These are phyloP conservation scores for Xestobium rufovillosum DNA, from an alignment of 2,888 invertebrate genomes.

Conservation along the genomic window DNA sequence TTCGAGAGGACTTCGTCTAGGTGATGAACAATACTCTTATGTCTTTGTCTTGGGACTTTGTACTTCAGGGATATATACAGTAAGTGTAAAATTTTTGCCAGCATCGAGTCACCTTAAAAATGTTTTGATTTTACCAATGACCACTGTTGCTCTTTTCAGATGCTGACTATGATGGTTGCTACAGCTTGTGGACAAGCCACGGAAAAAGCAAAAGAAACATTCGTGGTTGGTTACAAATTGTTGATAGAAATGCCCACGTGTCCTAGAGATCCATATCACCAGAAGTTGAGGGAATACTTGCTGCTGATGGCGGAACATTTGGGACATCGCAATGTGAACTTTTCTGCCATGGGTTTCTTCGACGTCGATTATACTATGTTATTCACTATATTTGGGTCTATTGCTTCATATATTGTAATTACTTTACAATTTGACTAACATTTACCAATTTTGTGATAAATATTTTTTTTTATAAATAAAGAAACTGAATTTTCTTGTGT, in stretches of 20 bases:
- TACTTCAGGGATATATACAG: too few relatives aligned
- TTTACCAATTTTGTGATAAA: too few relatives aligned
- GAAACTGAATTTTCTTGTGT: too few relatives aligned
- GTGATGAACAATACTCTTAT: too few relatives aligned
- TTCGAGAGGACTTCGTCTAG: too few relatives aligned
- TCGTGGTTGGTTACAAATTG: slow-evolving; percentile 18
- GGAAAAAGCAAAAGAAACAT: slow-evolving; percentile 18
- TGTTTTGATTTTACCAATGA: too few relatives aligned
- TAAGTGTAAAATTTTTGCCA: too few relatives aligned
- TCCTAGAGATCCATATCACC: slow-evolving; percentile 11
- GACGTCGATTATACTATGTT: slow-evolving; percentile 18
- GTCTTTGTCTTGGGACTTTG: too few relatives aligned
- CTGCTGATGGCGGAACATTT: slow-evolving; percentile 20
- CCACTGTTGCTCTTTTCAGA: too few relatives aligned
- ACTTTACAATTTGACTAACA: slow-evolving; percentile 18
- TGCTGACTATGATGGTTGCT: too few relatives aligned
- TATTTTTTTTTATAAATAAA: too few relatives aligned
- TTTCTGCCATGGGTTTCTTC: slow-evolving; percentile 18
- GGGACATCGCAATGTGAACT: slow-evolving; percentile 14
- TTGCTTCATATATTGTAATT: slow-evolving; percentile 18
- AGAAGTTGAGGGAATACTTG: slow-evolving; percentile 17
- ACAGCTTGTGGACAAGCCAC: slow-evolving; percentile 3
- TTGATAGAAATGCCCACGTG: slow-evolving; percentile 14
- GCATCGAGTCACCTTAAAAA: too few relatives aligned
- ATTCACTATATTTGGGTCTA: slow-evolving; percentile 16